Percentiles rank a stretch among this genome's conserved stretches.
phyloP scores from a whole-genome alignment of 2,888 invertebrate genomes.

The Acanthopleura granulata region DNA sequence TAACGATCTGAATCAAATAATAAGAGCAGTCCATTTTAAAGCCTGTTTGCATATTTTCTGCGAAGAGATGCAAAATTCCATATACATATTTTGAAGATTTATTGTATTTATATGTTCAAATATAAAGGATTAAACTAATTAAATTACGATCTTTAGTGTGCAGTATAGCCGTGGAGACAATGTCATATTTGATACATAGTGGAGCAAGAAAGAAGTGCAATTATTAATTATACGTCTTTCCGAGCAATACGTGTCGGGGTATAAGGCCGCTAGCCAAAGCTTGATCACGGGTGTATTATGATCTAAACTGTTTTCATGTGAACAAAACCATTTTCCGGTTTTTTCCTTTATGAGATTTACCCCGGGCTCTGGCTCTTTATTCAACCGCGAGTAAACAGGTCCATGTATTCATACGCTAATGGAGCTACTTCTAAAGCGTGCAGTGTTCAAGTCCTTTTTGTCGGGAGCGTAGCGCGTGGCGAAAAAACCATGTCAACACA shows the following conservation, averaged over 20 bases:
- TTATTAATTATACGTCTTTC: too few species aligned
- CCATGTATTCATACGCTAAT: neutral
- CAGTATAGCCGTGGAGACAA: too few species aligned
- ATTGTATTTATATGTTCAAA: too few species aligned
- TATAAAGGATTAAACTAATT: too few species aligned
- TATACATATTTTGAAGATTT: too few species aligned
- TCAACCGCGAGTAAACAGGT: neutral
- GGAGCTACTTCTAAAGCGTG: neutral
- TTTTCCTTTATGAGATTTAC: neutral
- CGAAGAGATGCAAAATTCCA: too few species aligned
- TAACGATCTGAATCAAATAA: too few species aligned
- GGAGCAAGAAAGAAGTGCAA: too few species aligned
- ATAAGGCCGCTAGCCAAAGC: neutral
- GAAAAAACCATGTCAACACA: neutral
- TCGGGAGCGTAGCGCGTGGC: neutral
- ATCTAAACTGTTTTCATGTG: neutral
- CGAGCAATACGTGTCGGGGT: neutral
- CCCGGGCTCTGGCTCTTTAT: neutral
- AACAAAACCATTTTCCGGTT: constrained; percentile 5
- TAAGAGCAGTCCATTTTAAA: too few species aligned
- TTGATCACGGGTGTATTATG: neutral
- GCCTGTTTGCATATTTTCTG: too few species aligned
- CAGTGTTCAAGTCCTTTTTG: neutral
- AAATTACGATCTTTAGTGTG: too few species aligned
- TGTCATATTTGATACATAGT: too few species aligned